These are phyloP conservation scores for Clanis bilineata DNA, from an alignment of 2,888 invertebrate species.

Conservation along the genomic window DNA sequence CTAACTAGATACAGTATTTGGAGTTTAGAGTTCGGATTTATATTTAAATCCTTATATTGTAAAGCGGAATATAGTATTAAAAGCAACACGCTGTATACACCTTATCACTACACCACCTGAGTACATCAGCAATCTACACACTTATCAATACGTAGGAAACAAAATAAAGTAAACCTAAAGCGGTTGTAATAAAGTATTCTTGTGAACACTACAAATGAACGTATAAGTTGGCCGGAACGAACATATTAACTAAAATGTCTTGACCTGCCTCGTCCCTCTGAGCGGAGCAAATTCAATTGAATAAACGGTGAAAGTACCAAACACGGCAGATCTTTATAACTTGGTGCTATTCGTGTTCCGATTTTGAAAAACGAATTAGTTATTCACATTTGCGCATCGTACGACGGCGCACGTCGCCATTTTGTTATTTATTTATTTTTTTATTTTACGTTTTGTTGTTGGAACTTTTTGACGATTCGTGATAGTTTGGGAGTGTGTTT, in stretches of 20 bases:
- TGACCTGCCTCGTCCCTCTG: slow-evolving; percentile 18
- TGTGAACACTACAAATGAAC: slow-evolving; percentile 20
- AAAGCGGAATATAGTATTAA: background rate
- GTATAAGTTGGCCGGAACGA: slow-evolving; percentile 30
- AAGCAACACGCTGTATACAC: slow-evolving; percentile 53
- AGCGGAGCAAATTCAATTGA: slow-evolving; percentile 20
- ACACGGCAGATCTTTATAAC: slow-evolving; percentile 38
- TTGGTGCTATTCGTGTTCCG: slow-evolving; percentile 49
- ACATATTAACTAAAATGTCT: slow-evolving; percentile 20
- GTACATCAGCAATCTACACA: slow-evolving; percentile 60
- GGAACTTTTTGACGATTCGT: slow-evolving; percentile 5
- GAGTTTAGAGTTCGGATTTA: background rate
- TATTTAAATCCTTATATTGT: background rate
- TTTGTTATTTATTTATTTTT: slow-evolving; percentile 11
- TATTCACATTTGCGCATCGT: slow-evolving; percentile 66
- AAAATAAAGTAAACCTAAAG: slow-evolving; percentile 28
- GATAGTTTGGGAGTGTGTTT: slow-evolving; percentile 6
- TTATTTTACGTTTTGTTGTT: slow-evolving; percentile 7
- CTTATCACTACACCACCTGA: slow-evolving; percentile 71
- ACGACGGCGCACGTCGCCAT: slow-evolving; percentile 50
- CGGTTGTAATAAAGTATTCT: slow-evolving; percentile 23
- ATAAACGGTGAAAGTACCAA: slow-evolving; percentile 34
- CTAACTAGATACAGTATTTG: background rate
- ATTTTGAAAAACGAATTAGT: slow-evolving; percentile 72
- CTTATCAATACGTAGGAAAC: slow-evolving; percentile 25